Evolutionary conservation across 1,140 invertebrate genomes (phyloP), one percentile per base, ranked within the genome.

Genomic region (Drosophila ficusphila): DNA sequence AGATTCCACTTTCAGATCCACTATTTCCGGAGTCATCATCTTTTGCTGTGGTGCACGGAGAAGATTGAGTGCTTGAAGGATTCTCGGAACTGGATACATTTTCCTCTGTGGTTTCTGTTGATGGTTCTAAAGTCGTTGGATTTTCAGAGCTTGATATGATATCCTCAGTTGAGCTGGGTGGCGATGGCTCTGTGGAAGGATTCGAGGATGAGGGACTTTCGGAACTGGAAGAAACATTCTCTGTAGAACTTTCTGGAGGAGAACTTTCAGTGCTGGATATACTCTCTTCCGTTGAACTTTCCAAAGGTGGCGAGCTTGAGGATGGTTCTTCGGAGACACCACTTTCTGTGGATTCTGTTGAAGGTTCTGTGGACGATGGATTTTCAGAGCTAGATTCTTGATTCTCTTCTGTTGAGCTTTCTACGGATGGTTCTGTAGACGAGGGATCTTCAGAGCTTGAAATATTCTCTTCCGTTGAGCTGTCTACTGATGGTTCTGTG

Each of bases 281-380:
- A 9, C 6, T 42, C 19, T 41, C 34, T 14, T 39, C 57, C 1
- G 57, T 58, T 1, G 42, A 25, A 21, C 14, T 36, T 25, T 57
- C 12, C 9, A 19, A n/a, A n/a, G n/a, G n/a, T 7, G 27, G 3
- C 0, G 31, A 16, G 19, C 11, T 36, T n/a, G 34, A 36, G 0
- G 34, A 36, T 16, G 34, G n/a, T 5, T 36, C 4, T 16, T 36
- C 34, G n/a, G n/a, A n/a, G n/a, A n/a, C n/a, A n/a, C n/a, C n/a
- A n/a, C n/a, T n/a, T n/a, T n/a, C n/a, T n/a, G n/a, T n/a, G n/a
- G 34, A 7, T n/a, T 11, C 4, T 11, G 36, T 9, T 5, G 16
- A 11, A 5, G 39, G 7, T n/a, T 14, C 25, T 12, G 29, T 47
- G 2, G 21, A 5, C 0, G 4, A 48, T 0, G 42, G 19, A 1